Conservation (phyloP, 2,888 invertebrate genomes). For the Helicoverpa assulta region DNA sequence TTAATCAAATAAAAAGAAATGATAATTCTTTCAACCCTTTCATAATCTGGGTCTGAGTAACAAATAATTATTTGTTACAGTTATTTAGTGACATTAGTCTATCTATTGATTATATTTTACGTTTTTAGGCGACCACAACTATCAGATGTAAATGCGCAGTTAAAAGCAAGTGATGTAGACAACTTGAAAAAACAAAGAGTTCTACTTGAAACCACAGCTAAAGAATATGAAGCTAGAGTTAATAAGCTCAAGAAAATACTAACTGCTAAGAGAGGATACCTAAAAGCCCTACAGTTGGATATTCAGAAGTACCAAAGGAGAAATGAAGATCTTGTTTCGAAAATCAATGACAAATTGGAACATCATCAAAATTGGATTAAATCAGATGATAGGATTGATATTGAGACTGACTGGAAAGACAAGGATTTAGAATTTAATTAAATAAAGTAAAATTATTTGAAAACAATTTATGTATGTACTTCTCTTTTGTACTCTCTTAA, state of each 20-base stretch:
- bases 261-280: constrained; percentile 82
- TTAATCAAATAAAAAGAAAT: too few species aligned
- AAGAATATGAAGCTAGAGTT: constrained; percentile 83
- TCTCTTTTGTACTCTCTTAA: too few species aligned
- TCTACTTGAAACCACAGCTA: constrained; percentile 78
- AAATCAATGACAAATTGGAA: constrained; percentile 77
- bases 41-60: too few species aligned
- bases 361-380: constrained; percentile 74
- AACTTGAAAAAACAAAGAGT: constrained; percentile 82
- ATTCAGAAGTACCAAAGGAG: constrained; percentile 85
- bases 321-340: constrained; percentile 79
- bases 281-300: constrained; percentile 84
- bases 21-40: too few species aligned
- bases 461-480: constrained; percentile 86
- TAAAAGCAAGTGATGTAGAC: constrained; percentile 80
- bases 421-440: constrained; percentile 74
- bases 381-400: constrained; percentile 66
- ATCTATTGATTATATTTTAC: constrained; percentile 23
- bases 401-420: constrained; percentile 74
- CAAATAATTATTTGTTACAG: too few species aligned
- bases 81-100: neutral
- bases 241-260: constrained; percentile 79
- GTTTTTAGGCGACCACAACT: constrained; percentile 81
- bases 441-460: constrained; percentile 81
- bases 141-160: constrained; percentile 80